Percentiles rank a stretch among this genome's conserved stretches.
These are phyloP conservation scores for Python bivittatus DNA, from an alignment of 2,113 vertebrate genomes.

Conservation along the genomic window DNA sequence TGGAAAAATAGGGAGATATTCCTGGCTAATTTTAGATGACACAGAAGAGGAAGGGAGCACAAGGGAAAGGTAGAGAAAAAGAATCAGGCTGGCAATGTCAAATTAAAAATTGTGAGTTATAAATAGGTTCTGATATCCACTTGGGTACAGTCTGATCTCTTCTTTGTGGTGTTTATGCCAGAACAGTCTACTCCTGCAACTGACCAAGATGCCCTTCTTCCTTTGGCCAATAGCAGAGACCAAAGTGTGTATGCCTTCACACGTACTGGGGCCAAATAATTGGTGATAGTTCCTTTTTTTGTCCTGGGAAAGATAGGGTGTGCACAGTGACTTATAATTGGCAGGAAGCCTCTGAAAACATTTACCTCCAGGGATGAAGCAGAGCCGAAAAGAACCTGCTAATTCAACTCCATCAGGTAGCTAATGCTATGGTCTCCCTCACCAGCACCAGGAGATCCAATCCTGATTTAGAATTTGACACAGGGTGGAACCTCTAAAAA, in stretches of 20 bases:
- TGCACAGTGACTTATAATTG: not conserved
- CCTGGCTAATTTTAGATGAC: not conserved
- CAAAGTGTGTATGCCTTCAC: not conserved
- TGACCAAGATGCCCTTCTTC: not conserved
- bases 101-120: not conserved
- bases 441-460: not conserved
- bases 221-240: not conserved
- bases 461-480: not conserved
- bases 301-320: not conserved
- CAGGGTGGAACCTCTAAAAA: not conserved
- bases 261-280: not conserved
- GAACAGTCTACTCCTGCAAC: not conserved
- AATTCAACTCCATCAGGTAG: not conserved
- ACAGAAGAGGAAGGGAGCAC: not conserved
- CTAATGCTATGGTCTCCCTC: not conserved
- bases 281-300: not conserved
- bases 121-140: not conserved
- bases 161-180: not conserved
- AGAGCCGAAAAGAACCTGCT: not conserved
- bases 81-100: not conserved
- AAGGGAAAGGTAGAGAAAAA: not conserved
- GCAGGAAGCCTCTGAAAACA: not conserved
- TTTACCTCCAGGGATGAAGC: not conserved
- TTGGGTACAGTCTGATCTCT: not conserved
- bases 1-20: not conserved